Base-by-base conservation (phyloP, 2,888 invertebrate genomes). In the Fabriciana adippe region DNA sequence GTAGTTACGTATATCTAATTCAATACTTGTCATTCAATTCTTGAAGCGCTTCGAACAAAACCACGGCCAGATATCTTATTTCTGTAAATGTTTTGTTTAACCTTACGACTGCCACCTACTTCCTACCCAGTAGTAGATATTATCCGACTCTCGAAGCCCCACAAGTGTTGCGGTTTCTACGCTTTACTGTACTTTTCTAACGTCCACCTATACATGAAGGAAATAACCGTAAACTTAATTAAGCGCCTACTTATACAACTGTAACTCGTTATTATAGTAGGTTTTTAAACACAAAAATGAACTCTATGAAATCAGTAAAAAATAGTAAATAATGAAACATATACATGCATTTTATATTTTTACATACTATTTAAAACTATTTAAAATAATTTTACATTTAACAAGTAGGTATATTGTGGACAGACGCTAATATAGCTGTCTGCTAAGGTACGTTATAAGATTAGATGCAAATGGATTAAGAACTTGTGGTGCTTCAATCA, bases 41-140 rank as follows among this genome's bases (percentile, higher is more conserved):
- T 71, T 67, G 64, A 62, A 56, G 55, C 56, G 63, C 35, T 61
- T 66, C 71, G 69, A 69, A 70, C 70, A 70, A 75, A 80, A 79
- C 81, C 80, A 78, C 82, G 83, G 83, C 82, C 84, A 82, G 83
- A 89, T 93, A 93, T 93, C 93, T 93, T 89, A 88, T 93, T 93
- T 92, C 93, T 92, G 80, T 86, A 89, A 86, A 92, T 92, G 81
- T 85, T 89, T 86, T 88, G 84, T 92, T 93, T 93, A 93, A 93
- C 93, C 93, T 92, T 90, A 91, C 86, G 88, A 88, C 86, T 88
- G 89, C 86, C 83, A 79, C 83, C 84, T 83, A 85, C 86, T 91
- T 90, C 90, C 91, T 85, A 90, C 90, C 89, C 87, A 84, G 81
- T 80, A 78, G 84, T 85, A 82, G 81, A 83, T 83, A 87, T 85